Conservation (phyloP, 2,113 vertebrate species). For the Cyprinodon variegatus region DNA sequence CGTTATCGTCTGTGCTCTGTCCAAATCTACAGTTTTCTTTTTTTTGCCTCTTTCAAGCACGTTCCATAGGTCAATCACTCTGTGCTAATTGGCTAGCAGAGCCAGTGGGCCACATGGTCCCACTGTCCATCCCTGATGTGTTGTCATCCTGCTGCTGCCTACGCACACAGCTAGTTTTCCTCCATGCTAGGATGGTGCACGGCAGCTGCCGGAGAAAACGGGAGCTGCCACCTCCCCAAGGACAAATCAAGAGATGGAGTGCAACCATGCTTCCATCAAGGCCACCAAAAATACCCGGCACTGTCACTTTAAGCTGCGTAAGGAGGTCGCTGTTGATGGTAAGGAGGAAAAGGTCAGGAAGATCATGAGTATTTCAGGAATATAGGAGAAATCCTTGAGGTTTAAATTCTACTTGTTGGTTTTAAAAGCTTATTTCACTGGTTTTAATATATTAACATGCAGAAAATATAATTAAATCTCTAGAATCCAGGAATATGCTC, state of each 20-base stretch:
- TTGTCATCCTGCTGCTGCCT: slow-evolving; percentile 63
- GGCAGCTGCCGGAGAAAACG: slow-evolving; percentile 68
- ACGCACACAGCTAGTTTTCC: slow-evolving; percentile 47
- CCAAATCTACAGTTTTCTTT: slow-evolving; percentile 4
- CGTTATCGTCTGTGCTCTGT: slow-evolving; percentile 34
- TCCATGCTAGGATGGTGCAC: slow-evolving; percentile 44
- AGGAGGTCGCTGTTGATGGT: slow-evolving; percentile 5
- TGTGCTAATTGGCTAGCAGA: slow-evolving; percentile 75
- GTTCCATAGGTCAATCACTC: slow-evolving; percentile 50
- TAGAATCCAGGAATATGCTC: neutral
- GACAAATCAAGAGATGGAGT: slow-evolving; percentile 38
- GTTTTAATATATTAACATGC: neutral
- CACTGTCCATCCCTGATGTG: slow-evolving; percentile 49
- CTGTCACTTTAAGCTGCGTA: slow-evolving; percentile 29
- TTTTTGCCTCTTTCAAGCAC: neutral
- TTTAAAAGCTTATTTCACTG: neutral
- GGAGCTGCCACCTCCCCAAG: slow-evolving; percentile 20
- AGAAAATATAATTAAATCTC: neutral
- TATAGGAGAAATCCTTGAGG: neutral
- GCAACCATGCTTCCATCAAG: slow-evolving; percentile 59
- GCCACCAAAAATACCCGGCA: slow-evolving; percentile 66
- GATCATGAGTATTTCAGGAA: neutral
- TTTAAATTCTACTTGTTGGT: neutral
- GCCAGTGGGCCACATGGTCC: slow-evolving; percentile 37
- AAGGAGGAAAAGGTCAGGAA: neutral